These are phyloP conservation scores for Heteromurus nitidus DNA, from an alignment of 2,888 invertebrate species.

Conservation along the genomic window DNA sequence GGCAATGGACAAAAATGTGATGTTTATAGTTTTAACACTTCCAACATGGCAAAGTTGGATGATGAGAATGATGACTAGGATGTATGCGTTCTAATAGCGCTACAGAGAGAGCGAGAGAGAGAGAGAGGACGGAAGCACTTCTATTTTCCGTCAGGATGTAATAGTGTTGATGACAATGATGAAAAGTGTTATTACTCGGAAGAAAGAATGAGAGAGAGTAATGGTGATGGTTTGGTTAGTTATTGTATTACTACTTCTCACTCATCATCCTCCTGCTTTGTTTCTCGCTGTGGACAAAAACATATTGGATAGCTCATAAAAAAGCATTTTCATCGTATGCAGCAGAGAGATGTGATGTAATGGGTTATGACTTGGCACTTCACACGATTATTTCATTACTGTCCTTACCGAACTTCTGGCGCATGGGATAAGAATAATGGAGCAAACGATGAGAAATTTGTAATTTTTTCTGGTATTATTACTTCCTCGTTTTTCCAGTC, in stretches of 20 bases:
- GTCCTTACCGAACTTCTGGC: constrained; percentile 8
- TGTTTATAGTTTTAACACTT: constrained; percentile 37
- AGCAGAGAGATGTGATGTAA: constrained; percentile 36
- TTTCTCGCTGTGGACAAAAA: neutral
- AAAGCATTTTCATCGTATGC: constrained; percentile 9
- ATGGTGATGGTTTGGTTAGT: constrained; percentile 47
- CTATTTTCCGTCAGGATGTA: constrained; percentile 12
- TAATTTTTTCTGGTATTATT: no score
- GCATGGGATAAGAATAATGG: no score
- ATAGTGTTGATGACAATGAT: constrained; percentile 53
- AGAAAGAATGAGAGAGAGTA: constrained; percentile 26
- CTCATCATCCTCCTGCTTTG: neutral
- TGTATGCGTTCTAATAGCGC: no score
- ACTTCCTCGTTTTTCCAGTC: no score
- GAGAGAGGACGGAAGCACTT: constrained; percentile 46
- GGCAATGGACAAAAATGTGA: constrained; percentile 57
- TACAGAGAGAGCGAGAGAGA: neutral
- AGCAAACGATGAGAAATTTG: no score
- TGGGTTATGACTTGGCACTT: constrained; percentile 36
- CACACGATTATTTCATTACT: constrained; percentile 57
- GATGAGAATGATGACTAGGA: no score
- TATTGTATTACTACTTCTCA: constrained; percentile 43
- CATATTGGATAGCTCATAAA: constrained; percentile 22
- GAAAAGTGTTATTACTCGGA: constrained; percentile 57
- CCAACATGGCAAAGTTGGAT: no score